These are phyloP conservation scores for Gallinago stenura DNA, from an alignment of 2,797 vertebrate species.

Conservation along the genomic window DNA sequence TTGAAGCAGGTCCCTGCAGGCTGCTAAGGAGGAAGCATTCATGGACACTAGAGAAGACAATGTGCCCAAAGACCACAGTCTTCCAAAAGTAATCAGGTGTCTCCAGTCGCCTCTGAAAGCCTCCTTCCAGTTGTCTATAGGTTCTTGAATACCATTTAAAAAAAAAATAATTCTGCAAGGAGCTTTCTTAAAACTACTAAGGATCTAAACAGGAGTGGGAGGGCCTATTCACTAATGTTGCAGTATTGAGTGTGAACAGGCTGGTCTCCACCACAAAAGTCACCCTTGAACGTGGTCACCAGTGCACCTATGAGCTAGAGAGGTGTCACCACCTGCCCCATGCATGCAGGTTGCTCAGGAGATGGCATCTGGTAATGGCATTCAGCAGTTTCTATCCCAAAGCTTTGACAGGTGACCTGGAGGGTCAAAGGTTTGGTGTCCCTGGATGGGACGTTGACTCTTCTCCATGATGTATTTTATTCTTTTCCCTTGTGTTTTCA, in stretches of 20 bases:
- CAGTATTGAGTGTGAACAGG: not conserved
- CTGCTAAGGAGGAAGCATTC: not conserved
- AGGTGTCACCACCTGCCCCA: not conserved
- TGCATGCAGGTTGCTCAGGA: not conserved
- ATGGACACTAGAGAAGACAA: not conserved
- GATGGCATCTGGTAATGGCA: not conserved
- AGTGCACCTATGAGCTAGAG: not conserved
- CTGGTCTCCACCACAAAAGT: rapidly evolving
- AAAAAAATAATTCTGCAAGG: not conserved
- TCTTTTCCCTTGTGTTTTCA: not conserved
- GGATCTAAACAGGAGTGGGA: not conserved
- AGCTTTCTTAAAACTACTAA: not conserved
- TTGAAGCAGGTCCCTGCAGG: not conserved
- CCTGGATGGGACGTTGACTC: not conserved
- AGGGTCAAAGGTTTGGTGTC: not conserved
- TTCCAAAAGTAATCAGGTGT: not conserved
- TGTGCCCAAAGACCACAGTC: not conserved
- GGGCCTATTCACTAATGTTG: not conserved
- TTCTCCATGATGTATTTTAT: not conserved
- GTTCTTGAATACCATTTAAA: too few species aligned
- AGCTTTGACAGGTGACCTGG: not conserved
- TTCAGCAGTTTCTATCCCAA: not conserved
- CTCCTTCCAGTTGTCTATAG: not conserved
- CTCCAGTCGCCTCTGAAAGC: not conserved
- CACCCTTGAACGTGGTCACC: not conserved